phyloP scores from a whole-genome alignment of 2,888 invertebrate species.

The Sipha maydis region DNA sequence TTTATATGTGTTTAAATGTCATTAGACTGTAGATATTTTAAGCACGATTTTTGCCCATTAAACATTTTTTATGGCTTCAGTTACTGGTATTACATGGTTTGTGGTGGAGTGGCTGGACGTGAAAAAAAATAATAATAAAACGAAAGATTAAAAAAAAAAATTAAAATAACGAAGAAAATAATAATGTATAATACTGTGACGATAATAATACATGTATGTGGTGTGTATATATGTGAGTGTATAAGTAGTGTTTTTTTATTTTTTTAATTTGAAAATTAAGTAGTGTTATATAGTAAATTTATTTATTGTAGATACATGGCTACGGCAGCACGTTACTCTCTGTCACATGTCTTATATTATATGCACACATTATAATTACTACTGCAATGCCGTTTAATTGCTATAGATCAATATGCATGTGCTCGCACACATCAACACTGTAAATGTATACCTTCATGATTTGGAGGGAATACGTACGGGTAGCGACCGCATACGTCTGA shows the following conservation, averaged over 20 bases:
- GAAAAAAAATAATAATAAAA: conserved; percentile 36
- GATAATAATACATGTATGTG: neutral
- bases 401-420: conserved; percentile 25
- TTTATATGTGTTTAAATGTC: conserved; percentile 22
- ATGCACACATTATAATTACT: conserved; percentile 22
- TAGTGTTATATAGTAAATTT: neutral
- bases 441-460: neutral
- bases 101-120: conserved; percentile 12
- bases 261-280: too few species aligned
- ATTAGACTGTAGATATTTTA: conserved; percentile 33
- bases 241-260: too few species aligned
- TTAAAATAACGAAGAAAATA: neutral
- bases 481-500: neutral
- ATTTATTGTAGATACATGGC: neutral
- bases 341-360: conserved; percentile 10
- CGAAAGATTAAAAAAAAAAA: conserved; percentile 20
- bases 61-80: conserved; percentile 51
- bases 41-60: conserved; percentile 49
- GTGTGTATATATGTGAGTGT: neutral
- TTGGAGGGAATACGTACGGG: neutral
- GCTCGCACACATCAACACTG: neutral
- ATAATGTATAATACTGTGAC: neutral
- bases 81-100: conserved; percentile 47
- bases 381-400: conserved; percentile 42
- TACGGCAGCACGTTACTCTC: neutral